phyloP scores from a whole-genome alignment of 2,888 invertebrate genomes.

The Iphiclides podalirius region DNA sequence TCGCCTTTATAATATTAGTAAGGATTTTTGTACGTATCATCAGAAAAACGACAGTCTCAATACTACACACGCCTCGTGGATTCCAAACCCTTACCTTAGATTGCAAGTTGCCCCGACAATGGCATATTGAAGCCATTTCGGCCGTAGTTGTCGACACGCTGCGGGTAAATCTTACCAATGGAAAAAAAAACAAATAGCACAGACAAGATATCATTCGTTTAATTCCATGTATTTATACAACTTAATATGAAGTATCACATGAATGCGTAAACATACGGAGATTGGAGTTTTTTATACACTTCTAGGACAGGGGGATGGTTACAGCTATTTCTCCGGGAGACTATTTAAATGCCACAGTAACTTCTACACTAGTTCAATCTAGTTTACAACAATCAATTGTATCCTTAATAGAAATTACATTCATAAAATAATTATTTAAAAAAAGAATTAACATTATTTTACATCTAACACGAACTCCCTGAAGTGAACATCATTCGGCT shows the following conservation, averaged over 20 bases:
- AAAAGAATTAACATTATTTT: slow-evolving; percentile 24
- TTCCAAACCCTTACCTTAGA: too few relatives aligned
- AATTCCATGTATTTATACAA: slow-evolving; percentile 66
- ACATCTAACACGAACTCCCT: slow-evolving; percentile 21
- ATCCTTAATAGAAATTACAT: slow-evolving; percentile 12
- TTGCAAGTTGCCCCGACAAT: too few relatives aligned
- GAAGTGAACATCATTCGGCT: background rate
- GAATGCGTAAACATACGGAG: slow-evolving; percentile 58
- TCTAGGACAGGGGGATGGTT: background rate
- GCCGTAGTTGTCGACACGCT: too few relatives aligned
- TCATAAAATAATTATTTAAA: slow-evolving; percentile 1
- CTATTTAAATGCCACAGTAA: slow-evolving; percentile 16
- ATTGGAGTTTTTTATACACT: slow-evolving; percentile 40
- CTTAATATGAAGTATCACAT: slow-evolving; percentile 71
- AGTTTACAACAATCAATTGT: slow-evolving; percentile 31
- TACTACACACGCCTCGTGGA: too few relatives aligned
- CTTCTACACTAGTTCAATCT: slow-evolving; percentile 21
- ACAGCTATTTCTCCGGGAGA: slow-evolving; percentile 37
- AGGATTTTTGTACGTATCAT: too few relatives aligned
- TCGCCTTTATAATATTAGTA: too few relatives aligned
- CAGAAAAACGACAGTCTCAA: too few relatives aligned
- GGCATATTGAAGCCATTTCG: too few relatives aligned
- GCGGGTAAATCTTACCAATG: too few relatives aligned
- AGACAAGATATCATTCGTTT: slow-evolving; percentile 50
- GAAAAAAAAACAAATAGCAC: slow-evolving; percentile 5